Percentiles rank a stretch among this genome's conserved stretches.
phyloP scores from a whole-genome alignment of 1,140 invertebrate species.

The Rhopalosiphum padi region DNA sequence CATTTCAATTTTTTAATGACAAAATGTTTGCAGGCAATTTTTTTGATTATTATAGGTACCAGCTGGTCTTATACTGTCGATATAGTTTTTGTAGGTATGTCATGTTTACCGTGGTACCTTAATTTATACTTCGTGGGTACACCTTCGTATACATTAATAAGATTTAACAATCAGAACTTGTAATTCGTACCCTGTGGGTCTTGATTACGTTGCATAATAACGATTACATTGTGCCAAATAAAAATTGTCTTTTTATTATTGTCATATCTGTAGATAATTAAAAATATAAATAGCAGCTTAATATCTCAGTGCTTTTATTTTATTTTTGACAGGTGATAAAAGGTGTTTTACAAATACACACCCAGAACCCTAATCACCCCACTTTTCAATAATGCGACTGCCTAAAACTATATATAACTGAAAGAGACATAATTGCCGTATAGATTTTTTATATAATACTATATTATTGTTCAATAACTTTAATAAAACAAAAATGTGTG shows the following conservation, averaged over 20 bases:
- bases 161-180: too few species aligned
- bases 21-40: background rate
- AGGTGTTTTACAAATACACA: background rate
- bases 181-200: too few species aligned
- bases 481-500: background rate
- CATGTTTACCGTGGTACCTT: background rate
- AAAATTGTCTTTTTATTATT: too few species aligned
- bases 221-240: too few species aligned
- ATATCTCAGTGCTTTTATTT: background rate
- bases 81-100: background rate
- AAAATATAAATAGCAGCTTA: too few species aligned
- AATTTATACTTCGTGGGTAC: background rate
- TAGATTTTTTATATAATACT: background rate
- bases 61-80: background rate
- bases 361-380: too few species aligned
- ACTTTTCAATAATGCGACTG: too few species aligned
- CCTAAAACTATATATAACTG: background rate
- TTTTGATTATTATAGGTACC: background rate
- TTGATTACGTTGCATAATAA: too few species aligned
- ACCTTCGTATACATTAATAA: too few species aligned
- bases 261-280: too few species aligned
- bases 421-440: background rate
- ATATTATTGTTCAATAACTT: background rate
- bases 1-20: background rate
- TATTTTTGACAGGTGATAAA: background rate